Evolutionary conservation across 2,797 vertebrate species (phyloP).

Genomic region (Anomalospiza imberbis): DNA sequence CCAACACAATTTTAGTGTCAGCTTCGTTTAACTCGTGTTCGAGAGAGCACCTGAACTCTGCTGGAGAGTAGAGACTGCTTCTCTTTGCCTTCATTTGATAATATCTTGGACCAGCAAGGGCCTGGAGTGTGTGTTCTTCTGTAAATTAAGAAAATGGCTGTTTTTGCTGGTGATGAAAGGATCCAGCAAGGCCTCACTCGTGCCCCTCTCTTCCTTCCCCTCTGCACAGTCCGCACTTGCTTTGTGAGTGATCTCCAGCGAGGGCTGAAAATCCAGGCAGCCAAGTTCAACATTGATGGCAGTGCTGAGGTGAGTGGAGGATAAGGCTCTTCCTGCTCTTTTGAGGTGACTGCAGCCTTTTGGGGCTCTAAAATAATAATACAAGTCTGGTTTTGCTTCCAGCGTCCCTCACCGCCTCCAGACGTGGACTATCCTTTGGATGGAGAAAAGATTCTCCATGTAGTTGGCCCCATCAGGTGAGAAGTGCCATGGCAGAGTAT

Average conservation of each 20-base stretch:
- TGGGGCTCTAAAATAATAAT: not conserved
- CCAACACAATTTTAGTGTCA: not conserved
- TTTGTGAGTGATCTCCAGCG: slow-evolving; percentile 95
- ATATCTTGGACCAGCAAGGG: not conserved
- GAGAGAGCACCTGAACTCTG: not conserved
- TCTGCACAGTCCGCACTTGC: slow-evolving; percentile 84
- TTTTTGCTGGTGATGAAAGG: not conserved
- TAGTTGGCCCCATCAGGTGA: slow-evolving; percentile 93
- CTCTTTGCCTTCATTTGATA: not conserved
- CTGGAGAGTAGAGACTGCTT: not conserved
- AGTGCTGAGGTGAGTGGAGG: slow-evolving; percentile 82
- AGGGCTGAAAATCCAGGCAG: slow-evolving; percentile 91
- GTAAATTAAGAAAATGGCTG: not conserved
- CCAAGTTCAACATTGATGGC: slow-evolving; percentile 94
- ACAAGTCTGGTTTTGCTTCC: not conserved
- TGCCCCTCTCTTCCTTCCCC: not conserved
- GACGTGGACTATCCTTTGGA: slow-evolving; percentile 95
- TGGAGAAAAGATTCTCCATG: slow-evolving; percentile 94
- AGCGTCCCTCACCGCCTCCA: slow-evolving; percentile 90
- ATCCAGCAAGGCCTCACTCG: not conserved
- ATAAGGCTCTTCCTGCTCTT: not conserved
- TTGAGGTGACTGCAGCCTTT: not conserved
- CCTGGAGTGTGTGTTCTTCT: not conserved
- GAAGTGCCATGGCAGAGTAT: not conserved
- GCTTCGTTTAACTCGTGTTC: not conserved